A percentile compares a stretch with the other conserved stretches of the same genome.
These are phyloP conservation scores for Mechanitis messenoides DNA, from an alignment of 2,888 invertebrate species.

Conservation along the genomic window DNA sequence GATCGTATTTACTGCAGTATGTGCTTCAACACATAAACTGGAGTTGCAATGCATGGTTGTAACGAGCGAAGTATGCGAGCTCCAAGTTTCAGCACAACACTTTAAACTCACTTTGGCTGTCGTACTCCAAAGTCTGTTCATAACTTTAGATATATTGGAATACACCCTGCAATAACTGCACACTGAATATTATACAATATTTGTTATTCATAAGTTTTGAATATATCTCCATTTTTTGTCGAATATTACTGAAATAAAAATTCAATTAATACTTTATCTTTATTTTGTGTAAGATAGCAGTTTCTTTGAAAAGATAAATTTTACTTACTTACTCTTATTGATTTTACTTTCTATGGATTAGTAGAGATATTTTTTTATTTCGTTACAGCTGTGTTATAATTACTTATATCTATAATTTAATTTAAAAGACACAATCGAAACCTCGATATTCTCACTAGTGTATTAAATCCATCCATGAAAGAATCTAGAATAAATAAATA, in stretches of 20 bases:
- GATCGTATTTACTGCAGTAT: constrained; percentile 22
- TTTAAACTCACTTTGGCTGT: constrained; percentile 31
- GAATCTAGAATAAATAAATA: not conserved
- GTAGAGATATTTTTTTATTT: too few relatives aligned
- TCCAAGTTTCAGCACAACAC: constrained; percentile 39
- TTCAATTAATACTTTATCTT: too few relatives aligned
- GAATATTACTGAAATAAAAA: too few relatives aligned
- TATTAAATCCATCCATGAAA: not conserved
- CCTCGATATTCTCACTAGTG: not conserved
- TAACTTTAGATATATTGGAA: constrained; percentile 15
- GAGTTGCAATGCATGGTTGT: constrained; percentile 6
- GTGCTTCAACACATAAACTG: constrained; percentile 32
- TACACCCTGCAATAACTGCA: not conserved
- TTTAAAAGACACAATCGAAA: not conserved
- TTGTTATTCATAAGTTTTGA: not conserved
- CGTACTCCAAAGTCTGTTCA: constrained; percentile 19
- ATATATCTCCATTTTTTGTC: too few relatives aligned
- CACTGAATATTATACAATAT: not conserved
- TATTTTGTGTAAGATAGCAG: too few relatives aligned
- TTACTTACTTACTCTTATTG: too few relatives aligned
- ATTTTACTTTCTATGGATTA: too few relatives aligned
- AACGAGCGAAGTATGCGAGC: constrained; percentile 41
- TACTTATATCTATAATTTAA: not conserved
- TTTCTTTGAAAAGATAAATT: too few relatives aligned
- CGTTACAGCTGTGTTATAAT: too few relatives aligned